Percentiles rank a stretch among this genome's conserved stretches.
These are phyloP conservation scores for Protobothrops mucrosquamatus DNA, from an alignment of 2,113 vertebrate genomes.

Conservation along the genomic window DNA sequence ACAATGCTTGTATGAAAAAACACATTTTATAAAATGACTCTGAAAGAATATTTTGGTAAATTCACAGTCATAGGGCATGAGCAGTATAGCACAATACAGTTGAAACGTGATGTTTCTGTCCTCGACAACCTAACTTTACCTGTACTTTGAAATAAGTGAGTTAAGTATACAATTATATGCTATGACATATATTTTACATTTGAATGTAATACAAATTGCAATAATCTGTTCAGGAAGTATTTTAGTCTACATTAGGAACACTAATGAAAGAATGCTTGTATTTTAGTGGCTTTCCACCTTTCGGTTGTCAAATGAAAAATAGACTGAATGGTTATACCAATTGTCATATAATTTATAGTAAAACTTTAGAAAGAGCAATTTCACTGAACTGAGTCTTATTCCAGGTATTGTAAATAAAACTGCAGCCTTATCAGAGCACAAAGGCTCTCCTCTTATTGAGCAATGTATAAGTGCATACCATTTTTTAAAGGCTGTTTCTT, in stretches of 20 bases:
- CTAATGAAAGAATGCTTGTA: neutral
- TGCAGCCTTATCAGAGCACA: neutral
- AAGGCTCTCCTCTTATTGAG: neutral
- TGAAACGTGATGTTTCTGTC: neutral
- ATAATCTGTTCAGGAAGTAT: neutral
- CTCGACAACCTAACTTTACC: neutral
- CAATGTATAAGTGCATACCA: neutral
- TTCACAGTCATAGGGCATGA: neutral
- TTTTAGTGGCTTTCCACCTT: neutral
- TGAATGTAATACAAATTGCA: neutral
- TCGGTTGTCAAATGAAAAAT: neutral
- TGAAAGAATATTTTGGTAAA: constrained; percentile 1
- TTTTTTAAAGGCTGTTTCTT: neutral
- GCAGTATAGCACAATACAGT: neutral
- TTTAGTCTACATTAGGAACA: neutral
- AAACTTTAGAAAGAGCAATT: neutral
- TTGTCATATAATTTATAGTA: neutral
- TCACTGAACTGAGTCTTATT: neutral
- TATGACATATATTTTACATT: neutral
- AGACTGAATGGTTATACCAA: neutral
- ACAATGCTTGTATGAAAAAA: constrained; percentile 1
- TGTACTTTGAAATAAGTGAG: neutral
- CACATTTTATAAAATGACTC: constrained; percentile 15
- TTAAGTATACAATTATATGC: neutral
- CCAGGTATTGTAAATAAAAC: neutral